These are phyloP conservation scores for Dryocosmus kuriphilus DNA, from an alignment of 2,888 invertebrate genomes.

Conservation along the genomic window DNA sequence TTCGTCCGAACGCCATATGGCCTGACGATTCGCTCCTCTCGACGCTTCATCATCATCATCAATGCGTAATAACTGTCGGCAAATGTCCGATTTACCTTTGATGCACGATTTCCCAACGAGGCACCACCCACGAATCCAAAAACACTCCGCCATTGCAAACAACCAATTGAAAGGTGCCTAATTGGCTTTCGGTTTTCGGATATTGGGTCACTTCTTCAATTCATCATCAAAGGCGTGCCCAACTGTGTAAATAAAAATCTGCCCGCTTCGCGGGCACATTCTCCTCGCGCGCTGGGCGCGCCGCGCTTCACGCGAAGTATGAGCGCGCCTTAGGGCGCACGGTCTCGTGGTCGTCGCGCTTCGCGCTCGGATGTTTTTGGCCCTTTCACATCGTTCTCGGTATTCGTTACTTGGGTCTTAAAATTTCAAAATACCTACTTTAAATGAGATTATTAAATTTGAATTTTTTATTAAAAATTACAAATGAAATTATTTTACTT, in stretches of 20 bases:
- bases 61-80: conserved; percentile 40
- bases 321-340: too few relatives aligned
- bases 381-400: too few relatives aligned
- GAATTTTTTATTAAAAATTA: too few relatives aligned
- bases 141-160: background rate
- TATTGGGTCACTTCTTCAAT: conserved; percentile 20
- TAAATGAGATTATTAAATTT: too few relatives aligned
- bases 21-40: conserved; percentile 33
- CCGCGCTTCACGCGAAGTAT: too few relatives aligned
- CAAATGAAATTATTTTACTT: too few relatives aligned
- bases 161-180: background rate
- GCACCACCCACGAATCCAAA: conserved; percentile 22
- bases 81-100: conserved; percentile 31
- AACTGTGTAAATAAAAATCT: background rate
- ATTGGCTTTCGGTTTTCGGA: conserved; percentile 20
- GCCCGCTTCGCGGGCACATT: too few relatives aligned
- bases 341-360: too few relatives aligned
- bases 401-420: too few relatives aligned
- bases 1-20: conserved; percentile 38
- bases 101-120: conserved; percentile 23
- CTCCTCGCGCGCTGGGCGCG: too few relatives aligned
- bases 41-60: conserved; percentile 37
- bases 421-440: too few relatives aligned
- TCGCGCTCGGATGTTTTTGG: too few relatives aligned
- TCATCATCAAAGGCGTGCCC: background rate